Percentiles rank a stretch among this genome's conserved stretches.
phyloP scores from a whole-genome alignment of 2,113 vertebrate species.

The Leucopternis melanops region DNA sequence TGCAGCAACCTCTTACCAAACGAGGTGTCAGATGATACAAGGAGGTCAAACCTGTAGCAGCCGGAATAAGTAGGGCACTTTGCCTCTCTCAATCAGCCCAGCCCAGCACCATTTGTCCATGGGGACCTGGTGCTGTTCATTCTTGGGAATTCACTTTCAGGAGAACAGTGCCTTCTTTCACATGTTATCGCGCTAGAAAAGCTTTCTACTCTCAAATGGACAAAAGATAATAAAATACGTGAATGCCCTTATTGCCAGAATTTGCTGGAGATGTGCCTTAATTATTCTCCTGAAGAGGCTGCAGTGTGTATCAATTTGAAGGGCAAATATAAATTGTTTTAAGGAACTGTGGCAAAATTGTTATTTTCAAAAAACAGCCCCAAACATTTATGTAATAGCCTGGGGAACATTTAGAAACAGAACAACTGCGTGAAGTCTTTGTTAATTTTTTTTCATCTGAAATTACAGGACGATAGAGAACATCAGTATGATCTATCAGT shows the following conservation, averaged over 20 bases:
- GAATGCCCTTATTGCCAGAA: not conserved
- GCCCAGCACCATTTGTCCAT: not conserved
- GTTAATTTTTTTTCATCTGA: not conserved
- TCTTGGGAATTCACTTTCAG: not conserved
- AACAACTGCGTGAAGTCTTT: not conserved
- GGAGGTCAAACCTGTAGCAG: conserved; percentile 48
- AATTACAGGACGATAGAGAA: not conserved
- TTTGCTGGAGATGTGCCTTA: not conserved
- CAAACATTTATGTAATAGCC: not conserved
- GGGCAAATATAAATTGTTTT: not conserved
- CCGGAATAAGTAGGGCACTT: not conserved
- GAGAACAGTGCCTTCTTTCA: not conserved
- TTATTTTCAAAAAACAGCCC: not conserved
- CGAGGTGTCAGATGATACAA: conserved; percentile 28
- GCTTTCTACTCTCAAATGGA: not conserved
- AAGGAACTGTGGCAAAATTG: not conserved
- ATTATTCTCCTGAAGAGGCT: not conserved
- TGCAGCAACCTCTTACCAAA: conserved; percentile 42
- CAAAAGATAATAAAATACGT: not conserved
- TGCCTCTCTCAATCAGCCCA: not conserved
- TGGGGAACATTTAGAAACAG: not conserved
- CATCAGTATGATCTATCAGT: not conserved
- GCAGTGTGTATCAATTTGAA: too few relatives aligned
- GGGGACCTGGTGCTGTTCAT: not conserved
- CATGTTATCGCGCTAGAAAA: accelerated